Percentiles rank a stretch among this genome's conserved stretches.
These are phyloP conservation scores for Brachyhypopomus occidentalis DNA, from an alignment of 2,113 vertebrate species.

Conservation along the genomic window DNA sequence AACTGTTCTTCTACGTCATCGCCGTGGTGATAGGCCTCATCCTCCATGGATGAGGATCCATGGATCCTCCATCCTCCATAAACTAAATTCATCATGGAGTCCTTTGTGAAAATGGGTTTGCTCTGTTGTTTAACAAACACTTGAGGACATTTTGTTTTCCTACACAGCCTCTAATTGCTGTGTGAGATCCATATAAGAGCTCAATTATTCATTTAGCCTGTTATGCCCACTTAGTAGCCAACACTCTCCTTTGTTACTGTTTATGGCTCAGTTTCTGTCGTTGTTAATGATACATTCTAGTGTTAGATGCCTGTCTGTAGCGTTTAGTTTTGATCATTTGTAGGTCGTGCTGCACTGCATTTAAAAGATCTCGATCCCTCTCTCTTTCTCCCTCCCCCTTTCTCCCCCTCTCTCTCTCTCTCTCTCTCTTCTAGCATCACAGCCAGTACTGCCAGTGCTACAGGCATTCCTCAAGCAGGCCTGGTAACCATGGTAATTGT, in stretches of 20 bases:
- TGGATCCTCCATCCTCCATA: too few species aligned
- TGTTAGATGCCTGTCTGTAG: too few species aligned
- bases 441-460: conserved; percentile 91
- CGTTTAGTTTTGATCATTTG: too few species aligned
- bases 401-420: neutral
- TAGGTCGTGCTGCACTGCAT: too few species aligned
- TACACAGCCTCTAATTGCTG: neutral
- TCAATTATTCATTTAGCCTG: neutral
- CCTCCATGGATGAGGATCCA: too few species aligned
- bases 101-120: neutral
- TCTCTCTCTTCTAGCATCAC: conserved; percentile 81
- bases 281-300: too few species aligned
- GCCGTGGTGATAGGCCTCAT: too few species aligned
- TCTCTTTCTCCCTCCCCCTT: too few species aligned
- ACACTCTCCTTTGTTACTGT: neutral
- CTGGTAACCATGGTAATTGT: conserved; percentile 99
- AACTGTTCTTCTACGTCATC: too few species aligned
- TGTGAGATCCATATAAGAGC: neutral
- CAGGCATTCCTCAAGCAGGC: conserved; percentile 95
- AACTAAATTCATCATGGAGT: neutral
- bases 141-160: neutral
- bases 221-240: neutral
- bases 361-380: too few species aligned
- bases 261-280: neutral
- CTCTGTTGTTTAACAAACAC: neutral